Evolutionary conservation across 2,797 vertebrate genomes (phyloP).

Genomic region (Catostomus latipinnis): DNA sequence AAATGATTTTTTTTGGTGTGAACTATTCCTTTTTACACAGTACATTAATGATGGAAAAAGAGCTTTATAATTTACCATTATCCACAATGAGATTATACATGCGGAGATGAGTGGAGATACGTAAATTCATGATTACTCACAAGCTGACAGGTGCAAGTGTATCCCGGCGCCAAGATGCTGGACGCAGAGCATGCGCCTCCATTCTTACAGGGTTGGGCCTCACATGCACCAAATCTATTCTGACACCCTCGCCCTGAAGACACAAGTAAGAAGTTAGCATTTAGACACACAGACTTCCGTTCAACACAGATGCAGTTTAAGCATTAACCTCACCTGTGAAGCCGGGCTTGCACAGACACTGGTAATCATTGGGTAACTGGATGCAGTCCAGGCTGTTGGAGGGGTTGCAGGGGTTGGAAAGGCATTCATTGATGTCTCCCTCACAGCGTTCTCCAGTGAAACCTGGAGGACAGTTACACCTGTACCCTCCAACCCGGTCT

Average conservation of each 20-base stretch:
- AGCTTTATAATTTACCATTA: too few species aligned
- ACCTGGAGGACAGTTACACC: slow-evolving; percentile 89
- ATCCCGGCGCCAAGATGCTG: slow-evolving; percentile 74
- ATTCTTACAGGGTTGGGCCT: slow-evolving; percentile 89
- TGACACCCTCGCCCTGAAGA: slow-evolving; percentile 86
- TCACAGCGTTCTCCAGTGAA: slow-evolving; percentile 90
- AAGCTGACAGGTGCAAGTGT: slow-evolving; percentile 85
- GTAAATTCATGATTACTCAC: slow-evolving; percentile 71
- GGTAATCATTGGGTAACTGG: slow-evolving; percentile 89
- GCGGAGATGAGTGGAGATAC: too few species aligned
- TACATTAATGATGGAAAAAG: not conserved
- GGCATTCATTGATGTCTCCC: slow-evolving; percentile 92
- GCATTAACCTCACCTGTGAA: slow-evolving; percentile 82
- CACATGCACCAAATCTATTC: slow-evolving; percentile 85
- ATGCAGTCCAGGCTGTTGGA: slow-evolving; percentile 88
- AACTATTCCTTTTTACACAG: not conserved
- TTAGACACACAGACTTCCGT: not conserved
- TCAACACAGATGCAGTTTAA: not conserved
- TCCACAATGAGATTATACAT: not conserved
- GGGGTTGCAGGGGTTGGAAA: slow-evolving; percentile 80
- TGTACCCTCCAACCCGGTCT: slow-evolving; percentile 88
- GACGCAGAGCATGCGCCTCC: slow-evolving; percentile 84
- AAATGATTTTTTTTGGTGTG: too few species aligned
- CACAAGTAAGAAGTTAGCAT: not conserved
- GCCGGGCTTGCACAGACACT: slow-evolving; percentile 85